Conservation (phyloP, 2,888 invertebrate genomes). For the Apocheima hispidaria region DNA sequence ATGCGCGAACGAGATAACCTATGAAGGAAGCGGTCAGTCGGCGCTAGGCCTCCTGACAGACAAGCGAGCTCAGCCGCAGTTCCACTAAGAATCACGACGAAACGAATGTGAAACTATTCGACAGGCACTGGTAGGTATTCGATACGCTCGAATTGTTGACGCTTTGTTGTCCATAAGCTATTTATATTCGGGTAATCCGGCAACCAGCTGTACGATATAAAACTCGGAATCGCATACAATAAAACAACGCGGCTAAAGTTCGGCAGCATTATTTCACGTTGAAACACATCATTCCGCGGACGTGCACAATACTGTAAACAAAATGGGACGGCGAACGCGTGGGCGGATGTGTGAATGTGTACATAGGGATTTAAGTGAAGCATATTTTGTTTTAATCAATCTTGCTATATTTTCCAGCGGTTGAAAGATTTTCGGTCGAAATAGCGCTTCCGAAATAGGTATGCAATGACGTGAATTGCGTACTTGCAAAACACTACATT, state of each 20-base stretch:
- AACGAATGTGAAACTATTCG: slow-evolving; percentile 49
- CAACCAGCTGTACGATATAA: slow-evolving; percentile 82
- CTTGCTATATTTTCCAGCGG: slow-evolving; percentile 27
- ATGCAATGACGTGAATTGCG: slow-evolving; percentile 10
- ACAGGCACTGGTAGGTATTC: slow-evolving; percentile 52
- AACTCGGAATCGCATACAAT: slow-evolving; percentile 73
- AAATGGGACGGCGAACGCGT: slow-evolving; percentile 65
- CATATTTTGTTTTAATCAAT: slow-evolving; percentile 54
- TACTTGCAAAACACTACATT: background rate
- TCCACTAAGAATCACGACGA: slow-evolving; percentile 7
- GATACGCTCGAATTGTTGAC: slow-evolving; percentile 62
- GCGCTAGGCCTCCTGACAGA: no score
- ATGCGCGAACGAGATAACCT: no score
- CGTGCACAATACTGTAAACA: slow-evolving; percentile 78
- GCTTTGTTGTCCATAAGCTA: slow-evolving; percentile 77
- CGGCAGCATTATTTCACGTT: slow-evolving; percentile 74
- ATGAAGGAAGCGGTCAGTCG: no score
- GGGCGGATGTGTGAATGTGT: slow-evolving; percentile 68
- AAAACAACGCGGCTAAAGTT: slow-evolving; percentile 73
- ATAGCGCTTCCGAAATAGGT: slow-evolving; percentile 27
- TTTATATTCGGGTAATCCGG: slow-evolving; percentile 77
- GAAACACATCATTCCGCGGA: slow-evolving; percentile 73
- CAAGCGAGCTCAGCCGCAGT: background rate
- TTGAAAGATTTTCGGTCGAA: slow-evolving; percentile 15
- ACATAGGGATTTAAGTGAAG: slow-evolving; percentile 68